These are phyloP conservation scores for Cheilinus undulatus DNA, from an alignment of 2,113 vertebrate species.

Conservation along the genomic window DNA sequence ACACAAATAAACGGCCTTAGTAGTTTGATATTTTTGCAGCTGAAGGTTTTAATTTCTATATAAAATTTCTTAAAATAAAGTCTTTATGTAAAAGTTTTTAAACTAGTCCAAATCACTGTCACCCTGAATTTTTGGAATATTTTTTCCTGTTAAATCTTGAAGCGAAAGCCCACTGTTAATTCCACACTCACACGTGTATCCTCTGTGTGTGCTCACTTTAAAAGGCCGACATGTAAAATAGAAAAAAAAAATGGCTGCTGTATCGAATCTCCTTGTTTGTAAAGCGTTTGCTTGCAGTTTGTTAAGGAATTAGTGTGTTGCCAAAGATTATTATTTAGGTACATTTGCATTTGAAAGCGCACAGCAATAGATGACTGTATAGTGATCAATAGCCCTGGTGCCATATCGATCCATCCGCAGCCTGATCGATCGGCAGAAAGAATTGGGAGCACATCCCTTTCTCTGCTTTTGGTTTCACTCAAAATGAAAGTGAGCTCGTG, in stretches of 20 bases:
- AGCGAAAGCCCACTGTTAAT: slow-evolving; percentile 49
- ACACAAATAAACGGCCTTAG: too few relatives aligned
- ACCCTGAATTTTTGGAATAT: slow-evolving; percentile 53
- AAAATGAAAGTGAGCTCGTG: slow-evolving; percentile 41
- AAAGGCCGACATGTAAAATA: slow-evolving; percentile 32
- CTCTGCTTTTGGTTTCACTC: slow-evolving; percentile 58
- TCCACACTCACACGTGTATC: slow-evolving; percentile 41
- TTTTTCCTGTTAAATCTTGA: slow-evolving; percentile 73
- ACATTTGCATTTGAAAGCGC: slow-evolving; percentile 81
- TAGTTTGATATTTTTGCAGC: background rate
- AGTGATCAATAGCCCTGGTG: slow-evolving; percentile 81
- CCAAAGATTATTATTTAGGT: slow-evolving; percentile 82
- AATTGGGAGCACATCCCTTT: slow-evolving; percentile 70
- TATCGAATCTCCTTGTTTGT: slow-evolving; percentile 68
- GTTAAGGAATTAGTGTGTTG: slow-evolving; percentile 81
- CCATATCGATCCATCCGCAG: slow-evolving; percentile 83
- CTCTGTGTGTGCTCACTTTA: slow-evolving; percentile 26
- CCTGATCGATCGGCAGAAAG: slow-evolving; percentile 78
- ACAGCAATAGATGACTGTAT: slow-evolving; percentile 74
- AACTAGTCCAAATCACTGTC: slow-evolving; percentile 67
- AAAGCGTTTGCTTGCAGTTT: slow-evolving; percentile 77
- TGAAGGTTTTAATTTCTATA: too few relatives aligned
- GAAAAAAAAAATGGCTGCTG: slow-evolving; percentile 25
- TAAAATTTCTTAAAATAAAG: too few relatives aligned
- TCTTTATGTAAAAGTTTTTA: too few relatives aligned